A percentile compares a stretch with the other conserved stretches of the same genome.
phyloP scores from a whole-genome alignment of 2,113 vertebrate species.

The Bubo scandiacus region DNA sequence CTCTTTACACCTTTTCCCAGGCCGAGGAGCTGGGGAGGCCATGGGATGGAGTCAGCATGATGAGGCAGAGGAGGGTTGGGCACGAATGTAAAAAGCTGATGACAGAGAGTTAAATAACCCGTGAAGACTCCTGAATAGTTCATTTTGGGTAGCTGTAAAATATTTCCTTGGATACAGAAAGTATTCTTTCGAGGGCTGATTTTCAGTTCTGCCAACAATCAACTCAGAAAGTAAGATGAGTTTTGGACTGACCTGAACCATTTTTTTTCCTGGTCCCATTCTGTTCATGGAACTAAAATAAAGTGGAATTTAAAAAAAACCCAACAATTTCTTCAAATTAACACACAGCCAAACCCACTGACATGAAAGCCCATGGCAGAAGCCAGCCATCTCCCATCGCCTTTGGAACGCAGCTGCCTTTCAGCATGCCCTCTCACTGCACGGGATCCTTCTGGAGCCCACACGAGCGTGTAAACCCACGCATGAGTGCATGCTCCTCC shows the following conservation, averaged over 20 bases:
- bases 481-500: background rate
- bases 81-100: background rate
- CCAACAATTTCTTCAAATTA: background rate
- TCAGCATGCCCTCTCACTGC: background rate
- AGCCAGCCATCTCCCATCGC: background rate
- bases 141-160: background rate
- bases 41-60: background rate
- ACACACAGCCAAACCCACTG: background rate
- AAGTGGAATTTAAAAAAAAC: background rate
- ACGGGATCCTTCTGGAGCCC: background rate
- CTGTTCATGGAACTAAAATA: background rate
- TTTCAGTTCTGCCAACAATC: background rate
- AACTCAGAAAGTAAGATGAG: background rate
- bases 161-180: constrained; percentile 3
- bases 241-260: background rate
- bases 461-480: background rate
- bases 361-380: background rate
- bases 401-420: background rate
- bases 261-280: background rate
- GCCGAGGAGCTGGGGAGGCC: rapidly evolving
- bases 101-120: constrained; percentile 9
- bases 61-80: background rate
- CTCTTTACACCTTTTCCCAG: background rate
- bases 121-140: background rate
- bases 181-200: background rate